Conservation (phyloP, 2,113 vertebrate species). For the Podarcis cretensis region DNA sequence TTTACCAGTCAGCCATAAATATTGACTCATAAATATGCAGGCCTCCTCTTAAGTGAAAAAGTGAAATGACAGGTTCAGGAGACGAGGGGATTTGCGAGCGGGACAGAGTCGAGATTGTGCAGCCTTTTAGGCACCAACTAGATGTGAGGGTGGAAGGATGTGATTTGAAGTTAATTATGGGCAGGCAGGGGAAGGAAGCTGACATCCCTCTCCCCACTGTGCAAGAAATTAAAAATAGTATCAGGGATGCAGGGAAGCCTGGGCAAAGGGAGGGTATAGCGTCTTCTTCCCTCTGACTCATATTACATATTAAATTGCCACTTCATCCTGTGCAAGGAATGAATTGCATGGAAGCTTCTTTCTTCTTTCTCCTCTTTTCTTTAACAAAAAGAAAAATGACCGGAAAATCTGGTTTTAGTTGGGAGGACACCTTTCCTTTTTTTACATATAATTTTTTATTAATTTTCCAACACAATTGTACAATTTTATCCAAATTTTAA, state of each 20-base stretch:
- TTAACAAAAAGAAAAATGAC: too few species aligned
- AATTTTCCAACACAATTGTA: too few species aligned
- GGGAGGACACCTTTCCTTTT: too few species aligned
- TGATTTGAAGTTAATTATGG: background rate
- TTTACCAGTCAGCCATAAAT: background rate
- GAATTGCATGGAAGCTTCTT: background rate
- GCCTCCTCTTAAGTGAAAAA: background rate
- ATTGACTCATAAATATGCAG: conserved; percentile 26
- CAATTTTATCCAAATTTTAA: too few species aligned
- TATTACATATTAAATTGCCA: background rate
- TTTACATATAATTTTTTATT: too few species aligned
- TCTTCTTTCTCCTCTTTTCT: background rate
- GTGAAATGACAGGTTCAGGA: background rate
- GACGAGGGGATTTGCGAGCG: background rate
- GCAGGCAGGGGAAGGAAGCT: too few species aligned
- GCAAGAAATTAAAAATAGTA: background rate
- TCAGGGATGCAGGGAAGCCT: background rate
- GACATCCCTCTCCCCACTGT: background rate
- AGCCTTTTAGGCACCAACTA: background rate
- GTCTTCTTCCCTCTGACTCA: background rate
- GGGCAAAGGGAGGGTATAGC: background rate
- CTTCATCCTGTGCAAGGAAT: background rate
- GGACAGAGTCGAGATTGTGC: background rate
- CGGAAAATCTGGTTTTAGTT: background rate
- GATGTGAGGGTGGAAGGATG: background rate